Evolutionary conservation across 2,797 vertebrate species (phyloP), one percentile per base, ranked within the genome.

Genomic region (Chaetophractus vellerosus): DNA sequence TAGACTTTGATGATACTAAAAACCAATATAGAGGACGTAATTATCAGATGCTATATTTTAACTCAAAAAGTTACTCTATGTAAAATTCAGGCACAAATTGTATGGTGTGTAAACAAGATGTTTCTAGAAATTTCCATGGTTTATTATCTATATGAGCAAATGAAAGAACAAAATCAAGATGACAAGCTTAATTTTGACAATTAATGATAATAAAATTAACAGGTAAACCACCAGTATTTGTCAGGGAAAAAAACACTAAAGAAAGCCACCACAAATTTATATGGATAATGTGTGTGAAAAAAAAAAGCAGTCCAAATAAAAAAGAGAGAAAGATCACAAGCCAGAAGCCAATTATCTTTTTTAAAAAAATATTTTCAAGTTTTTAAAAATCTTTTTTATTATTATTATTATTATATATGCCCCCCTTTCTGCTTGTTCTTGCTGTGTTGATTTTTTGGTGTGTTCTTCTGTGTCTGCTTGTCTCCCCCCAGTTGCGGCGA

Each of bases 221-320:
- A 91, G 21, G 4, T n/a, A 84, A 84, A 59, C 7, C 6, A 85
- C 48, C 45, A 90, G 10, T 80, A 96, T 95, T 92, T 96, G 33
- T 75, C 64, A 93, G 19, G n/a, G 1, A 95, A 4, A 5, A 66
- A 85, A 89, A 45, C 28, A 31, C 11, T 52, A 36, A 87, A 50
- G 52, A 23, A 86, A 88, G 57, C 24, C 93, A 90, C 21, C 5
- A 36, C 41, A 69, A 80, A 41, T 41, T 28, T 55, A 21, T n/a
- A 41, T 57, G 33, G 21, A 41, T n/a, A 9, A 19, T 75, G 1
- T 69, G 2, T 61, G 21, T 80, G 31, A 90, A 83, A 91, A 94
- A n/a, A 84, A 81, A 93, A 76, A 7, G 64, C 7, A 88, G 45
- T 19, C 28, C 18, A 90, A 90, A 41, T 80, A 86, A 90, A 57